Evolutionary conservation across 23 tunicate genomes (phyloP), one percentile per base, ranked within the genome.

Genomic region (Styela clava): DNA sequence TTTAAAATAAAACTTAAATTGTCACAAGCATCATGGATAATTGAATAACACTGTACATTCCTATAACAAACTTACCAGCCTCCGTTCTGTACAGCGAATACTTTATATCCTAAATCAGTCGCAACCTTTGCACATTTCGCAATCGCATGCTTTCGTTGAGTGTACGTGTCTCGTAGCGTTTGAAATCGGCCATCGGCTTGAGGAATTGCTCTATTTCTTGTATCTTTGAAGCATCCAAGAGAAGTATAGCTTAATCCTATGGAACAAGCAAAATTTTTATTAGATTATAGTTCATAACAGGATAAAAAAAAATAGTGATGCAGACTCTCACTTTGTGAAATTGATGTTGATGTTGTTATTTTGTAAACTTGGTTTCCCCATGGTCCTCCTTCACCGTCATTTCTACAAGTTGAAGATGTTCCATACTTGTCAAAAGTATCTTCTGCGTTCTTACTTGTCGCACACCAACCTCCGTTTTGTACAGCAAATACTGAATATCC

Each of bases 381-480:
- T 5, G 9, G 56, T 44, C 56, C 56, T 44, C 56, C 56, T 44
- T 44, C 56, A 44, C 56, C 56, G 56, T 44, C 56, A 7, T 44
- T 44, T 44, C 56, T 44, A 44, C 56, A 44, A 5, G 56, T 44
- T 5, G 9, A 5, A 44, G 7, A 44, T 44, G 56, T 7, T 51
- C 78, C 78, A 52, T 73, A 73, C 16, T 73, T 73, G 21, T 73
- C 44, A 52, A 34, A 73, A 2, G 78, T 73, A 2, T 12, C 3
- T 33, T 24, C 52, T 3, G 78, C 78, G 78, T 31, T 33, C 56
- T 18, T 33, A 5, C 36, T 34, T 33, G 56, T 52, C 12, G 78
- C 78, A 52, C 78, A 73, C 78, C 52, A 33, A 2, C 78, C 78
- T 5, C 52, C 52, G 56, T 73, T 16, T 24, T 73, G 78, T 1